A percentile compares a stretch with the other conserved stretches of the same genome.
phyloP scores from a whole-genome alignment of 1,140 invertebrate genomes.

The Amphibalanus amphitrite region DNA sequence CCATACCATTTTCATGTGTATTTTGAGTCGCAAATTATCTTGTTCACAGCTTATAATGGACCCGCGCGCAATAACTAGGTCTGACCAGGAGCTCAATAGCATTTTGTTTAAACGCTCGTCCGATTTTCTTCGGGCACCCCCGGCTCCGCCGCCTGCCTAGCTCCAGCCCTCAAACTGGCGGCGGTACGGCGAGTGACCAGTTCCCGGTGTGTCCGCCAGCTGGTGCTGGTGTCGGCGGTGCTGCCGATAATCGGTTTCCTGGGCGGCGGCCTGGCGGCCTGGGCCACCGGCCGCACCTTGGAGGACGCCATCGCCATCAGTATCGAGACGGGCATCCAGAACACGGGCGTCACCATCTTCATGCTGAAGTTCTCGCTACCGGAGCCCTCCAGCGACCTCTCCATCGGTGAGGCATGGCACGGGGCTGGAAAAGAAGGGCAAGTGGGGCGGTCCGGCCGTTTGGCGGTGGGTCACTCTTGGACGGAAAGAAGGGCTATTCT shows the following conservation, averaged over 20 bases:
- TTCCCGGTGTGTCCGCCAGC: conserved; percentile 6
- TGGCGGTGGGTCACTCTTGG: not conserved
- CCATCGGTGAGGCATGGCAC: not conserved
- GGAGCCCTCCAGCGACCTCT: not conserved
- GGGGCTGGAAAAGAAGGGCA: not conserved
- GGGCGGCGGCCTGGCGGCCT: conserved; percentile 11
- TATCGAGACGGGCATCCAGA: conserved; percentile 86
- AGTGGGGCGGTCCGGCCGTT: not conserved
- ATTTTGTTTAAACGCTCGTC: too few relatives aligned
- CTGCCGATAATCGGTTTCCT: conserved; percentile 16
- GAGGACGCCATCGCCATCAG: conserved; percentile 63
- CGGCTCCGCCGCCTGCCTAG: too few relatives aligned
- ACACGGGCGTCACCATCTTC: conserved; percentile 45
- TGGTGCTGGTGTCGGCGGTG: conserved; percentile 28
- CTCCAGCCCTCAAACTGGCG: not conserved
- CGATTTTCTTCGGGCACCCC: too few relatives aligned
- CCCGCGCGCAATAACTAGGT: too few relatives aligned
- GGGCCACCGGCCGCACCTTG: conserved; percentile 21
- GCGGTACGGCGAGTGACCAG: not conserved
- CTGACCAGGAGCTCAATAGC: too few relatives aligned
- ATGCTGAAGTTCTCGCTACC: conserved; percentile 15
- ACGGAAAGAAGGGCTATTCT: not conserved
- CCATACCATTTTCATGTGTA: too few relatives aligned
- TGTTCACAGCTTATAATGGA: too few relatives aligned
- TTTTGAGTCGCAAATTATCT: too few relatives aligned